Evolutionary conservation across 2,888 invertebrate genomes (phyloP).

Genomic region (Nymphalis polychloros): DNA sequence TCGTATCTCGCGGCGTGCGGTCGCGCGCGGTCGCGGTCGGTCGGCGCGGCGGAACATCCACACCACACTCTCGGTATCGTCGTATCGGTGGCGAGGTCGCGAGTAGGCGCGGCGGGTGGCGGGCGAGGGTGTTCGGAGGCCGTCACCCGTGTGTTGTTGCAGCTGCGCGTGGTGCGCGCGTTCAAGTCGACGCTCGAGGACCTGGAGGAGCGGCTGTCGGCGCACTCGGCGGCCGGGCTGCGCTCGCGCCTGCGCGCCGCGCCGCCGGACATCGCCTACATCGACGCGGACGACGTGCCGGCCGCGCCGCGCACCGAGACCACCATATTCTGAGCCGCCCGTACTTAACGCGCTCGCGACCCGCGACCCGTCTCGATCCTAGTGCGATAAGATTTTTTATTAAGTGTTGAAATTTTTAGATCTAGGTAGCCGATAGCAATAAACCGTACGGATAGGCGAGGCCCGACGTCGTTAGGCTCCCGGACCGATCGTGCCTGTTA

Average conservation of each 20-base stretch:
- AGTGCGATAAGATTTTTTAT: constrained; percentile 42
- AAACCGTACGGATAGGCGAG: constrained; percentile 51
- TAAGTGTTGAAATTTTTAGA: constrained; percentile 71
- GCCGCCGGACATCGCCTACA: constrained; percentile 91
- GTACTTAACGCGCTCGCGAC: constrained; percentile 42
- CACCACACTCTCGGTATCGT: constrained; percentile 61
- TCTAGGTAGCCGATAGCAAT: constrained; percentile 58
- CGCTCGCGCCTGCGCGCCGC: constrained; percentile 89
- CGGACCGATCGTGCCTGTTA: constrained; percentile 63
- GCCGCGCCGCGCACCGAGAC: constrained; percentile 65
- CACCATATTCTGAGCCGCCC: constrained; percentile 66
- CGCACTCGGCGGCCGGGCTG: constrained; percentile 97
- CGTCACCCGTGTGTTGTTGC: constrained; percentile 83
- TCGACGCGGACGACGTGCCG: constrained; percentile 85
- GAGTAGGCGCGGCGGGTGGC: constrained; percentile 37
- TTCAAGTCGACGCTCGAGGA: constrained; percentile 99
- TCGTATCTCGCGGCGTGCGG: constrained; percentile 29
- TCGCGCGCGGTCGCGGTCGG: constrained; percentile 47
- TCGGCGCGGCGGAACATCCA: constrained; percentile 62
- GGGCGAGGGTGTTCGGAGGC: constrained; percentile 33
- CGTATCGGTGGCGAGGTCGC: constrained; percentile 49
- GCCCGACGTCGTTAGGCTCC: constrained; percentile 51
- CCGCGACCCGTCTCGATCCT: constrained; percentile 33
- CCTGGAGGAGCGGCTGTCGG: constrained; percentile 98
- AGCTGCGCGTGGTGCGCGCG: constrained; percentile 99